Evolutionary conservation across 2,113 vertebrate genomes (phyloP).

Genomic region (Heterochromis multidens): DNA sequence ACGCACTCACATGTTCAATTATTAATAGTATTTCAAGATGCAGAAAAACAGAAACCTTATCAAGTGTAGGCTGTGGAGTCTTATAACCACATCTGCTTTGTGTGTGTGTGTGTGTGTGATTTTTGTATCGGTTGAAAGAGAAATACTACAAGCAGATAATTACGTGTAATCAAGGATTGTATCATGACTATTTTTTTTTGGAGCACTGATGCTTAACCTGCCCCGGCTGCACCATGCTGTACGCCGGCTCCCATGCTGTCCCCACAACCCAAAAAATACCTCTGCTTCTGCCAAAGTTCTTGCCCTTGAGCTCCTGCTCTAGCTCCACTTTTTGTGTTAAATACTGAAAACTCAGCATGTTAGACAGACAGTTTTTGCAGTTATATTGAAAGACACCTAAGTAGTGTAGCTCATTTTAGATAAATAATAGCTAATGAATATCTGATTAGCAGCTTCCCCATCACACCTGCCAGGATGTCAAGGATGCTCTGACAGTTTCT

Average conservation of each 20-base stretch:
- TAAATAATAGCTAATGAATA: not conserved
- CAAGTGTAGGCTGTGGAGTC: not conserved
- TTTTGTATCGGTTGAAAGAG: not conserved
- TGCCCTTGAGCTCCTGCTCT: too few relatives aligned
- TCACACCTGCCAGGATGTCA: not conserved
- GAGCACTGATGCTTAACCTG: not conserved
- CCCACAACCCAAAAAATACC: not conserved
- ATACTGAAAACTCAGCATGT: not conserved
- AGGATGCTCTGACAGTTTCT: not conserved
- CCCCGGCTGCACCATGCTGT: not conserved
- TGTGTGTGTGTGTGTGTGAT: not conserved
- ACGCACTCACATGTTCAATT: not conserved
- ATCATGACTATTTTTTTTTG: not conserved
- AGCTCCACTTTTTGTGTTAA: not conserved
- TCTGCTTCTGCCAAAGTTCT: too few relatives aligned
- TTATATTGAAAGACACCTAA: not conserved
- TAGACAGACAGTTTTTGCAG: not conserved
- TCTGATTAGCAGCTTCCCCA: not conserved
- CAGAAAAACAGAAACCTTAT: not conserved
- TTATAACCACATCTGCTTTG: not conserved
- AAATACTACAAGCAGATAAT: not conserved
- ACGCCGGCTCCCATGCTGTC: not conserved
- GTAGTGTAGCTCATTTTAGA: not conserved
- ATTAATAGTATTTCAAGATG: not conserved
- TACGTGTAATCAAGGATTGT: not conserved